These are phyloP conservation scores for Phataginus tetradactyla DNA, from an alignment of 2,797 vertebrate species.

Conservation along the genomic window DNA sequence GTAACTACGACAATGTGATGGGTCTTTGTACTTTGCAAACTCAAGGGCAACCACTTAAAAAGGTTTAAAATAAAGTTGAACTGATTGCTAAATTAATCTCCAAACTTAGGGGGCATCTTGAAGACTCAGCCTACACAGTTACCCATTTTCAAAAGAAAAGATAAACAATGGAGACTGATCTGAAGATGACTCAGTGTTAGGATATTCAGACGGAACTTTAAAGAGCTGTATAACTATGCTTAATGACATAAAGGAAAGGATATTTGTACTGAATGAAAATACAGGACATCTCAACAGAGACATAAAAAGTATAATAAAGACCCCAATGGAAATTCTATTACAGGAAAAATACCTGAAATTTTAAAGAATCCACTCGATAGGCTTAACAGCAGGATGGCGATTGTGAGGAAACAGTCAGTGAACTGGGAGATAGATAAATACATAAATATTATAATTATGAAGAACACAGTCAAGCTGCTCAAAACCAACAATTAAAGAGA, in stretches of 20 bases:
- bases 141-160: not conserved
- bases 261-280: not conserved
- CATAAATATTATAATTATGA: not conserved
- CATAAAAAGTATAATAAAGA: not conserved
- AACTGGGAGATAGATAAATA: not conserved
- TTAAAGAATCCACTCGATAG: not conserved
- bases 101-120: not conserved
- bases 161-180: not conserved
- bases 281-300: not conserved
- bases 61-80: no score
- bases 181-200: not conserved
- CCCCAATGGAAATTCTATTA: not conserved
- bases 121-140: not conserved
- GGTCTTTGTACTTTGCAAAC: not conserved
- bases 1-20: not conserved
- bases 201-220: not conserved
- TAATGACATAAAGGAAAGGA: not conserved
- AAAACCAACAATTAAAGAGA: not conserved
- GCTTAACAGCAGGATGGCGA: not conserved
- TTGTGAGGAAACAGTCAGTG: not conserved
- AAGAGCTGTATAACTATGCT: not conserved
- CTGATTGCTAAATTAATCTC: not conserved
- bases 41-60: no score
- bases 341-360: not conserved
- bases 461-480: not conserved